Evolutionary conservation across 2,113 vertebrate species (phyloP).

Genomic region (Poicephalus gulielmi): DNA sequence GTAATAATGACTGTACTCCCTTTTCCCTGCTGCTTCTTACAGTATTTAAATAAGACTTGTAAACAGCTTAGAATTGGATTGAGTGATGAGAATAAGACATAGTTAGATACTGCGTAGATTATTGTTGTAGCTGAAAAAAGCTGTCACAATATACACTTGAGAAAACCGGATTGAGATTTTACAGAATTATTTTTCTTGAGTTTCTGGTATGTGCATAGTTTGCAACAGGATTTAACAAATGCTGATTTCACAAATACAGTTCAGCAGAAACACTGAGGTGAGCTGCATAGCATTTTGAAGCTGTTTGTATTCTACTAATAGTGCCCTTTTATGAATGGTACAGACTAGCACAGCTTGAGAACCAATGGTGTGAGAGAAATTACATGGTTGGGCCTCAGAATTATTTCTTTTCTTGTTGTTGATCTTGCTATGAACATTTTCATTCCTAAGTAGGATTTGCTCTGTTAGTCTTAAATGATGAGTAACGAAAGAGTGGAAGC

Average conservation of each 20-base stretch:
- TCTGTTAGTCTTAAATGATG: slow-evolving; percentile 36
- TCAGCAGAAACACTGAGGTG: background rate
- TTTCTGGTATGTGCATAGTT: background rate
- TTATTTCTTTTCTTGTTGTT: background rate
- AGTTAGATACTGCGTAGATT: background rate
- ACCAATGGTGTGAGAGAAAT: background rate
- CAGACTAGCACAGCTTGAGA: background rate
- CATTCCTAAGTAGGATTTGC: slow-evolving; percentile 5
- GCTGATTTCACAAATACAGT: background rate
- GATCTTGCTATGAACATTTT: slow-evolving; percentile 3
- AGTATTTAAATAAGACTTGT: background rate
- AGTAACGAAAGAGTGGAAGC: slow-evolving; percentile 27
- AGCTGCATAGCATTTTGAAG: background rate
- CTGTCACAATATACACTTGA: background rate
- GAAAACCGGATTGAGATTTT: background rate
- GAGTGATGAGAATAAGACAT: background rate
- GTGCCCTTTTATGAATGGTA: background rate
- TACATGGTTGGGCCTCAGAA: background rate
- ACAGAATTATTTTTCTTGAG: background rate
- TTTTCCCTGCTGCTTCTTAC: background rate
- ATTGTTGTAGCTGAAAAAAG: background rate
- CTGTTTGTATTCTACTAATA: background rate
- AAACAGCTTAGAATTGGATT: background rate
- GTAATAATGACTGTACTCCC: background rate
- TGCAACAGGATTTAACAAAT: background rate